Evolutionary conservation across 2,888 invertebrate species (phyloP), one percentile per base, ranked within the genome.

Genomic region (Leptopilina syphax): DNA sequence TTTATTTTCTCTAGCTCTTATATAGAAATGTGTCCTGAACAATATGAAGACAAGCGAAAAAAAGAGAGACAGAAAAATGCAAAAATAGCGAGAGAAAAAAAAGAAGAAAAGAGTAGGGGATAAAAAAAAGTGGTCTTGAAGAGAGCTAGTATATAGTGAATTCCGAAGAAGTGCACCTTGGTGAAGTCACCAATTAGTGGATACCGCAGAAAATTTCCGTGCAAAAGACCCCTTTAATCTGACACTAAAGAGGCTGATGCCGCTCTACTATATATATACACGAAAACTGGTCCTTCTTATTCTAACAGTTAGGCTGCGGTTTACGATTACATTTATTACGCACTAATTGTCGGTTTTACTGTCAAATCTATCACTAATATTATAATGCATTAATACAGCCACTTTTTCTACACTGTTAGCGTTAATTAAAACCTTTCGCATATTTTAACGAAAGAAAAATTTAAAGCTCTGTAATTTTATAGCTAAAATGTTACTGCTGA

Each of bases 141-240:
- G 34, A 84, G 78, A 76, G 76, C 66, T 65, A 34, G 34, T 34
- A 44, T 44, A 44, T 44, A 80, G 77, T 79, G 79, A 81, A 63
- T 83, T 83, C 83, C 84, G 60, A 79, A 78, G 83, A 83, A 83
- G 84, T 82, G 76, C 82, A 77, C 50, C 68, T 77, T 68, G 77
- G 78, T 81, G 83, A 86, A 85, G 82, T 81, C 70, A 81, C 83
- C 83, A 87, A 88, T 87, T 87, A 86, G 84, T 80, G 83, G 83
- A 86, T 86, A 86, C 83, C 86, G 83, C 83, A 81, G 84, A 82
- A 84, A 85, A 86, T 86, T 86, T 85, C 86, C 80, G 77, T 78
- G 80, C 76, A 80, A 80, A 80, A 80, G 80, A 78, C 77, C 78
- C 77, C 80, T 80, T 79, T 80, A 68, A 78, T 70, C 44, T 63